phyloP scores from a whole-genome alignment of 2,113 vertebrate genomes.

The Pungitius pungitius region DNA sequence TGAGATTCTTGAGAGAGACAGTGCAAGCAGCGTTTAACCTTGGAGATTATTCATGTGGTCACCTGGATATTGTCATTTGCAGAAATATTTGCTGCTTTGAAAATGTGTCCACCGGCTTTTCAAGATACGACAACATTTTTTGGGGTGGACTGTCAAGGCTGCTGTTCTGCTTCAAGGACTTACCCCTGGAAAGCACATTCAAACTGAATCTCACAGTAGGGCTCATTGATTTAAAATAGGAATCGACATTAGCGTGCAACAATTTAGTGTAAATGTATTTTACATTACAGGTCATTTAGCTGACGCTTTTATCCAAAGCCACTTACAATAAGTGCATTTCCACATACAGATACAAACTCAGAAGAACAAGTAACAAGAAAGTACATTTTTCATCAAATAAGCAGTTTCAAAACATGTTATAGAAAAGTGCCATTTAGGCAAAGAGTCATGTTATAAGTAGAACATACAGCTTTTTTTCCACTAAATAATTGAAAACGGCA shows the following conservation, averaged over 20 bases:
- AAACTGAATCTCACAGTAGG: neutral
- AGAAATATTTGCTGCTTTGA: neutral
- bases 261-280: neutral
- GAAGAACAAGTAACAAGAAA: no score
- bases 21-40: neutral
- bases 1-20: neutral
- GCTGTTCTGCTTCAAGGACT: neutral
- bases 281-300: no score
- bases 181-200: neutral
- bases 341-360: no score
- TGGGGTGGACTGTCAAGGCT: neutral
- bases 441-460: neutral
- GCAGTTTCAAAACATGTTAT: no score
- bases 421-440: no score
- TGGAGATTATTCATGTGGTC: neutral
- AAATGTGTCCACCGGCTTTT: neutral
- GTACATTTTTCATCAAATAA: no score
- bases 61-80: neutral
- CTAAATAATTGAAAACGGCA: slow-evolving; percentile 1
- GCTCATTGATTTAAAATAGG: neutral
- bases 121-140: neutral
- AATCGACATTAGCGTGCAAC: neutral
- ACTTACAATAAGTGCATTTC: no score
- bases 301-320: no score
- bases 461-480: neutral